These are phyloP conservation scores for Paracanthobrama guichenoti DNA, from an alignment of 2,113 vertebrate species.

Conservation along the genomic window DNA sequence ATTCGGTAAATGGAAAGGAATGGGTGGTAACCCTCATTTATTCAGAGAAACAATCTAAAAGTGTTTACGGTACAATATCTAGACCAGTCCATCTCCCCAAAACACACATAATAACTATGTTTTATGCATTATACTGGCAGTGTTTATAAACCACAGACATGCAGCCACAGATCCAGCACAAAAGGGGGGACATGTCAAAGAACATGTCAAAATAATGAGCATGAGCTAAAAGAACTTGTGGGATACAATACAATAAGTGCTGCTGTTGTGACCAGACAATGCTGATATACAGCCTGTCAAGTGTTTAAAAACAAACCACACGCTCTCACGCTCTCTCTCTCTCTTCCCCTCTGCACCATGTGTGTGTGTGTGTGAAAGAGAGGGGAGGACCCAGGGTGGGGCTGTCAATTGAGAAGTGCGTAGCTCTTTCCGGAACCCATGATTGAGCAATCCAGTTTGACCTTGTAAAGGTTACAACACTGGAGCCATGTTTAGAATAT, in stretches of 20 bases:
- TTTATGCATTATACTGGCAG: not conserved
- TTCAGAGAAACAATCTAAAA: conserved; percentile 52
- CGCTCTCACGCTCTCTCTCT: conserved; percentile 14
- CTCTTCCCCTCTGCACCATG: not conserved
- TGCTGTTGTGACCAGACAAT: not conserved
- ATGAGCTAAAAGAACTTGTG: not conserved
- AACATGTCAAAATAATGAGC: not conserved
- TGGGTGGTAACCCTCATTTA: conserved; percentile 41
- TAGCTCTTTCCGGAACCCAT: conserved; percentile 20
- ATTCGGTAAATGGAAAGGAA: not conserved
- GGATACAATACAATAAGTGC: not conserved
- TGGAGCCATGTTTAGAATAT: conserved; percentile 14
- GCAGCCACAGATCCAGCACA: not conserved
- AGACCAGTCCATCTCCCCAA: conserved; percentile 13
- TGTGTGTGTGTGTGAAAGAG: not conserved
- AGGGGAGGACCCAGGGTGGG: not conserved
- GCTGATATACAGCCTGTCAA: not conserved
- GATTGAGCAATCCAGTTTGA: conserved; percentile 39
- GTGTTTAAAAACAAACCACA: not conserved
- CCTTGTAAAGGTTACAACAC: conserved; percentile 46
- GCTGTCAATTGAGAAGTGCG: not conserved
- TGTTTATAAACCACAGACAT: conserved; percentile 14
- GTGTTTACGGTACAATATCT: conserved; percentile 46
- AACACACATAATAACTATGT: conserved; percentile 12
- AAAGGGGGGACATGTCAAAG: not conserved